A percentile compares a stretch with the other conserved stretches of the same genome.
Conservation (phyloP, 1,140 invertebrate species). For the Drosophila nasuta region DNA sequence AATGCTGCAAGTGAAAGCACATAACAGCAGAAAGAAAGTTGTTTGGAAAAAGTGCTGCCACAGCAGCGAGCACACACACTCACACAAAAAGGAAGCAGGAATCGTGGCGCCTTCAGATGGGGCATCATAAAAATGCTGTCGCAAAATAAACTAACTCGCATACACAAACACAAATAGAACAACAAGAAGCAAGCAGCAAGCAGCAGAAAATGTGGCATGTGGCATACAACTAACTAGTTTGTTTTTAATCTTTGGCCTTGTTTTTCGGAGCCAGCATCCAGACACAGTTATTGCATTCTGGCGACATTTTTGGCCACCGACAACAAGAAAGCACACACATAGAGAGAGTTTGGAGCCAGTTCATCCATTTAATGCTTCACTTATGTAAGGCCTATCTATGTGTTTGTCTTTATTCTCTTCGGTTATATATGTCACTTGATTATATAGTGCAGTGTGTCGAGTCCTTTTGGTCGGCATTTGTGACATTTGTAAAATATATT, state of each 20-base stretch:
- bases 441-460: conserved; percentile 64
- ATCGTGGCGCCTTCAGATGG: conserved; percentile 73
- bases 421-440: conserved; percentile 36
- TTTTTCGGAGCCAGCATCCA: conserved; percentile 58
- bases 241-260: conserved; percentile 81
- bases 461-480: conserved; percentile 45
- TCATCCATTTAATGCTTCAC: conserved; percentile 67
- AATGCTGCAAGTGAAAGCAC: conserved; percentile 74
- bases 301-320: conserved; percentile 46
- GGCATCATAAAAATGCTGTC: conserved; percentile 71
- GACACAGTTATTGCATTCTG: conserved; percentile 82
- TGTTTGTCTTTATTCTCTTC: background rate
- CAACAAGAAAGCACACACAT: background rate
- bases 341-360: conserved; percentile 25
- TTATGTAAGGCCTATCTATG: conserved; percentile 21
- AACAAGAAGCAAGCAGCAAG: conserved; percentile 15
- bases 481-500: conserved; percentile 66
- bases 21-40: conserved; percentile 1
- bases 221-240: conserved; percentile 58
- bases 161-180: conserved; percentile 20
- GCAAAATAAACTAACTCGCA: conserved; percentile 56
- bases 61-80: conserved; percentile 42
- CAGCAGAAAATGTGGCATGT: background rate
- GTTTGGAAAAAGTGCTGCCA: conserved; percentile 65
- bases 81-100: conserved; percentile 68